Base-by-base conservation (phyloP, 92 coral and sea anemone species). In the Montipora capitata region DNA sequence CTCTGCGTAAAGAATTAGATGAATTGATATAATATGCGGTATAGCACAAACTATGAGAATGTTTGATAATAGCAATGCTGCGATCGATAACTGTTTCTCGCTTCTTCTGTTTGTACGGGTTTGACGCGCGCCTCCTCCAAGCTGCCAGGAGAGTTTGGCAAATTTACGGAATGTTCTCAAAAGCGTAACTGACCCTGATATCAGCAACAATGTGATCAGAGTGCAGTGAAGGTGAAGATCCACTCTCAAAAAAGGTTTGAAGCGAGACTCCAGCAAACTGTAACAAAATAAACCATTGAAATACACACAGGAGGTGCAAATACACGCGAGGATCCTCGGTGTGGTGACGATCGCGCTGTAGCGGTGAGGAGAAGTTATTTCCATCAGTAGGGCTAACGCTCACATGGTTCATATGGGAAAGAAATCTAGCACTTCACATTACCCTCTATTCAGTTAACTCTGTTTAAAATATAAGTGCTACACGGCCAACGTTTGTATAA, bases 171-270 rank as follows among this genome's bases (percentile, higher is more conserved):
- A 92, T 8, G 95, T 88, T 17, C 51, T 48, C 84, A 83, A 85
- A 12, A 94, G 87, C 49, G 85, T 65, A 39, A 83, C 15, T 43
- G 88, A 84, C 4, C 89, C 89, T 2, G 82, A 41, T 4, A 85
- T 74, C 4, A 89, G 92, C 15, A 94, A 58, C 5, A 92, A 15
- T 3, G 92, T 42, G 10, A 86, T 80, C 5, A 76, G 54, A 12
- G 85, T 82, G 1, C 93, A 77, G 81, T 94, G 94, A 74, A 94
- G 68, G 52, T 89, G 93, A 7, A 92, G 90, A 84, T 94, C 93
- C 5, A 92, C 45, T 58, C 74, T 78, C 35, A 52, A 17, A 4
- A 49, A 85, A 41, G 12, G 67, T 82, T 9, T 20, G 40, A 10
- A 10, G 10, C 35, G 86, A 40, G 74, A 94, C 82, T 40, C 88